Conservation (phyloP, 2,888 invertebrate genomes). For the Leptura quadrifasciata region DNA sequence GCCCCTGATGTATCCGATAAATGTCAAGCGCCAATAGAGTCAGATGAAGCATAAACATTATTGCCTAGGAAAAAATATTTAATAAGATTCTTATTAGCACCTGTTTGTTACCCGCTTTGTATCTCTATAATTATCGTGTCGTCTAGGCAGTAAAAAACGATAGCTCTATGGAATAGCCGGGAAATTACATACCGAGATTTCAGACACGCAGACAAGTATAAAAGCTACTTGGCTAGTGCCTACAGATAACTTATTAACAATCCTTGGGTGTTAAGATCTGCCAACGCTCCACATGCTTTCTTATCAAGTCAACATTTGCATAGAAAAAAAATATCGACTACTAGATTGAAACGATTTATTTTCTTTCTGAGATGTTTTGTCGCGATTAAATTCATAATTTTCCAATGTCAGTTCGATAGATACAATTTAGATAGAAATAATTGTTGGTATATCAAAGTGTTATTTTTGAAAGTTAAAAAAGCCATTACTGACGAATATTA, state of each 20-base stretch:
- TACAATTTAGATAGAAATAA: not conserved
- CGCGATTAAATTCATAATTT: not conserved
- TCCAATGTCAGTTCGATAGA: not conserved
- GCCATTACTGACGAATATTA: too few species aligned
- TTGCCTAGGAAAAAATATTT: not conserved
- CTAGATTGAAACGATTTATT: slow-evolving; percentile 1
- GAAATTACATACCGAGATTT: slow-evolving; percentile 19
- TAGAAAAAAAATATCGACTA: not conserved
- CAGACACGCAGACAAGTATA: slow-evolving; percentile 19
- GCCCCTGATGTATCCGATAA: slow-evolving; percentile 1
- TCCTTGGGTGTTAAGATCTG: slow-evolving; percentile 8
- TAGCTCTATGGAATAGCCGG: not conserved
- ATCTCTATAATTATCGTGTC: slow-evolving; percentile 13
- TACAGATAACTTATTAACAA: slow-evolving; percentile 21
- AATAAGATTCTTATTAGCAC: slow-evolving; percentile 22
- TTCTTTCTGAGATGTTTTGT: not conserved
- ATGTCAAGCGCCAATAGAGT: not conserved
- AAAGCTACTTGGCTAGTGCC: slow-evolving; percentile 27
- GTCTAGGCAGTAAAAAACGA: slow-evolving; percentile 9
- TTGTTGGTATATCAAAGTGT: too few species aligned
- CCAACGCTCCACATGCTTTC: not conserved
- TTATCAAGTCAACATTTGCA: slow-evolving; percentile 1
- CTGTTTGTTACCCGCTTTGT: slow-evolving; percentile 4
- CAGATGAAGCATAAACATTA: slow-evolving; percentile 10
- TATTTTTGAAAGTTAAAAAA: too few species aligned